phyloP scores from a whole-genome alignment of 2,797 vertebrate species.

The Parauchenoglanis ngamensis region DNA sequence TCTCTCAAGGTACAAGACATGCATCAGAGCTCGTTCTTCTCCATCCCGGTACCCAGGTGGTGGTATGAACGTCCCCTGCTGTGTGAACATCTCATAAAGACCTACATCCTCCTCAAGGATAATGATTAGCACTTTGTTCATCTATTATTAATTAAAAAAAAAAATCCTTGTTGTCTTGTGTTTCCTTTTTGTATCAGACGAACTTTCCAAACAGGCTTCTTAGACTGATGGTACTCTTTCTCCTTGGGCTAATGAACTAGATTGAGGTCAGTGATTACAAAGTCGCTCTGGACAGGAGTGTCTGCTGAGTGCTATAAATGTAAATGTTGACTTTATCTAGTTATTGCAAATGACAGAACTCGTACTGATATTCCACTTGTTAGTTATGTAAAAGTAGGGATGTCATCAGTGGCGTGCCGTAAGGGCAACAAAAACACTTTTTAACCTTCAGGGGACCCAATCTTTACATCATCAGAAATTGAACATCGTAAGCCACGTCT shows the following conservation, averaged over 20 bases:
- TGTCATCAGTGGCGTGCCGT: not conserved
- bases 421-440: not conserved
- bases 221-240: not conserved
- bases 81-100: too few relatives aligned
- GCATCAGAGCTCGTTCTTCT: not conserved
- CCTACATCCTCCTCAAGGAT: too few relatives aligned
- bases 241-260: not conserved
- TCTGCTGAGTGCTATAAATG: not conserved
- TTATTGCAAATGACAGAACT: not conserved
- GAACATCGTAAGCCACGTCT: not conserved
- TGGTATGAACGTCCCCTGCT: too few relatives aligned
- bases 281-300: not conserved
- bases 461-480: not conserved
- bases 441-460: not conserved
- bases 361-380: not conserved
- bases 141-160: too few relatives aligned
- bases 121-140: too few relatives aligned
- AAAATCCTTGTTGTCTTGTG: not conserved
- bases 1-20: not conserved
- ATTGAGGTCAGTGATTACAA: not conserved
- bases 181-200: not conserved
- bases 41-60: too few relatives aligned
- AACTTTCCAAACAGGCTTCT: not conserved
- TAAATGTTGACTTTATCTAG: not conserved
- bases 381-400: not conserved